Evolutionary conservation across 2,888 invertebrate species (phyloP).

Genomic region (Xestia c-nigrum): DNA sequence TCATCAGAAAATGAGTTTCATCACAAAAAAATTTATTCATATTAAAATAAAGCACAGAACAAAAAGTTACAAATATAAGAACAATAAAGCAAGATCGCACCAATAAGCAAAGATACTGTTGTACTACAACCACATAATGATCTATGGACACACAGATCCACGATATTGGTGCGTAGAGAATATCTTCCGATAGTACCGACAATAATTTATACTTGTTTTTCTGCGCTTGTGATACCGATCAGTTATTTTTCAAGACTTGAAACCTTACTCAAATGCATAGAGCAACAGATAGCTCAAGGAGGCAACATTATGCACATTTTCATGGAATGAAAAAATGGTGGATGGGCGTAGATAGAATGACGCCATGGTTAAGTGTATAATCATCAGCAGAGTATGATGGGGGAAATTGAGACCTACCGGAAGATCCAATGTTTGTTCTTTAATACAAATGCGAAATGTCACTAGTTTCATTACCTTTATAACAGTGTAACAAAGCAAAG

Average conservation of each 20-base stretch:
- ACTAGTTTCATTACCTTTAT: conserved; percentile 52
- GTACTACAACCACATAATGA: conserved; percentile 31
- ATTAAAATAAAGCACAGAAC: conserved; percentile 21
- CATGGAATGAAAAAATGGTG: background rate
- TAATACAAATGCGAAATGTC: conserved; percentile 41
- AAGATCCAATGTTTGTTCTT: conserved; percentile 33
- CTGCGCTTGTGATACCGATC: background rate
- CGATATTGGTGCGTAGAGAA: conserved; percentile 26
- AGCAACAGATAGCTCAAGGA: background rate
- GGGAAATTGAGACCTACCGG: conserved; percentile 46
- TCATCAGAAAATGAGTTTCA: conserved; percentile 26
- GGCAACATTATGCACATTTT: conserved; percentile 15
- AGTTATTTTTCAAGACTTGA: too few species aligned
- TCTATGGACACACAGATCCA: conserved; percentile 29
- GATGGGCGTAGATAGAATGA: background rate
- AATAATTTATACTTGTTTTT: background rate
- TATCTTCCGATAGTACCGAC: conserved; percentile 56
- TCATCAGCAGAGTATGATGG: conserved; percentile 1
- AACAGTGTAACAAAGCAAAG: conserved; percentile 51
- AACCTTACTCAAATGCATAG: background rate
- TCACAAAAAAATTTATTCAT: conserved; percentile 20
- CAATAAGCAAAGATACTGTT: conserved; percentile 40
- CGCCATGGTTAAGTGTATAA: background rate
- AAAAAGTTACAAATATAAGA: conserved; percentile 39
- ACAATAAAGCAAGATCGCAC: conserved; percentile 44